Conservation (phyloP, 1,140 invertebrate genomes). For the Temnothorax curvispinosus region DNA sequence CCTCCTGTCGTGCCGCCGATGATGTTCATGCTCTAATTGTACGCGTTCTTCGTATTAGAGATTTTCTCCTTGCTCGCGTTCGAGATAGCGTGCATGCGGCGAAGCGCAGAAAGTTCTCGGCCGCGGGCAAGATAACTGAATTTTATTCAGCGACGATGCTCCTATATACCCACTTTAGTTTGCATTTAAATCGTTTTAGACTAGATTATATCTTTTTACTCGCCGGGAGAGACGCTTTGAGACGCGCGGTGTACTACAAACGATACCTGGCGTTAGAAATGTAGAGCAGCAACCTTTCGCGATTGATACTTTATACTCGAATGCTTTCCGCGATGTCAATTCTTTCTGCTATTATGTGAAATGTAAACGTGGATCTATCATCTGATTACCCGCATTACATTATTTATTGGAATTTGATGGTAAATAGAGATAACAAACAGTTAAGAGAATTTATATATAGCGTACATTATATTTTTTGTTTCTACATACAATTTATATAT, state of each 20-base stretch:
- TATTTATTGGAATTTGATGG: neutral
- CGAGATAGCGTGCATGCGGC: conserved; percentile 42
- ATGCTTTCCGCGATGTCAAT: neutral
- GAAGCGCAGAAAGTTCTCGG: conserved; percentile 48
- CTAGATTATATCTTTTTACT: conserved; percentile 4
- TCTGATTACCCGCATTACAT: neutral
- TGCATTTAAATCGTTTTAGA: conserved; percentile 44
- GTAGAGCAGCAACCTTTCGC: conserved; percentile 6
- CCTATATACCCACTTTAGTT: conserved; percentile 25
- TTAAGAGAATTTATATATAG: neutral
- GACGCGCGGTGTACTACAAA: neutral
- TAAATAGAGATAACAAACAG: neutral
- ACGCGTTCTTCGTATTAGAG: conserved; percentile 52
- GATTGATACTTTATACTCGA: conserved; percentile 37
- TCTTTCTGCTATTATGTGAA: neutral
- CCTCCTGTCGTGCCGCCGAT: conserved; percentile 6
- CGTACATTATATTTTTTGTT: neutral
- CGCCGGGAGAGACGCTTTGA: neutral
- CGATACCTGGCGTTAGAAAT: conserved; percentile 18
- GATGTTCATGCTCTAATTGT: conserved; percentile 56
- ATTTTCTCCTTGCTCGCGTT: conserved; percentile 55
- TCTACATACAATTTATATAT: neutral
- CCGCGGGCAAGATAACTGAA: conserved; percentile 40
- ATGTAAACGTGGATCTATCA: neutral
- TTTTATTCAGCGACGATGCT: conserved; percentile 34